These are phyloP conservation scores for Prunella fulvescens DNA, from an alignment of 2,113 vertebrate genomes.

Conservation along the genomic window DNA sequence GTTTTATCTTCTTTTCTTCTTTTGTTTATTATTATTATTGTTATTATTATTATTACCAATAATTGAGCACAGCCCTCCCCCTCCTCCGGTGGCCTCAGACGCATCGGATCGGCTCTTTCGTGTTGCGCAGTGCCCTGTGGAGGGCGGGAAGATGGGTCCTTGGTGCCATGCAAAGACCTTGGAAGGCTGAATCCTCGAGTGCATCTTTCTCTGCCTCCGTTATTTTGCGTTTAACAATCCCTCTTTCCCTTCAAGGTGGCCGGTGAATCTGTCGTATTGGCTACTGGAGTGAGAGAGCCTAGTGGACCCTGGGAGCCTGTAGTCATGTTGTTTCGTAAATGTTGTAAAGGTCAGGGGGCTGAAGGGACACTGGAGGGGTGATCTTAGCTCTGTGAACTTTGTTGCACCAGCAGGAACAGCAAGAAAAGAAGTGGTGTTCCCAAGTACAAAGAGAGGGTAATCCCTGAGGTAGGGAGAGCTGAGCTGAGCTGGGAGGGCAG, in stretches of 20 bases:
- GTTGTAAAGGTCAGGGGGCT: slow-evolving; percentile 45
- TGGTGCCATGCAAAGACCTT: slow-evolving; percentile 43
- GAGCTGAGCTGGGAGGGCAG: background rate
- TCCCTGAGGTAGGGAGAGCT: background rate
- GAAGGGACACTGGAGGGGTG: slow-evolving; percentile 28
- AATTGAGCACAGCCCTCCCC: slow-evolving; percentile 63
- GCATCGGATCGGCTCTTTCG: background rate
- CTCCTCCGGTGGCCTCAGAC: slow-evolving; percentile 46
- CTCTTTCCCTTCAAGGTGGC: slow-evolving; percentile 58
- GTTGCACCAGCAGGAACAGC: background rate
- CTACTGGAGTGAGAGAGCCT: slow-evolving; percentile 59
- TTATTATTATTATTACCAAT: slow-evolving; percentile 69
- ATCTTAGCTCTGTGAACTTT: slow-evolving; percentile 41
- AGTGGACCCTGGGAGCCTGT: slow-evolving; percentile 58
- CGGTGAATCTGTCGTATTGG: slow-evolving; percentile 34
- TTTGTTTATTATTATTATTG: slow-evolving; percentile 73
- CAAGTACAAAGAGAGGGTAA: background rate
- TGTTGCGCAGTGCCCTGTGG: slow-evolving; percentile 9
- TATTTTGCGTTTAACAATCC: slow-evolving; percentile 64
- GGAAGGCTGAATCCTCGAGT: slow-evolving; percentile 51
- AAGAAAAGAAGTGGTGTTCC: background rate
- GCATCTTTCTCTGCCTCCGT: slow-evolving; percentile 55
- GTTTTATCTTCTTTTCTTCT: slow-evolving; percentile 68
- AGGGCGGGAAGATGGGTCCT: background rate
- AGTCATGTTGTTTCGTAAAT: slow-evolving; percentile 58